Evolutionary conservation across 1,140 invertebrate species (phyloP), one percentile per base, ranked within the genome.

Genomic region (Drosophila kanapiae): DNA sequence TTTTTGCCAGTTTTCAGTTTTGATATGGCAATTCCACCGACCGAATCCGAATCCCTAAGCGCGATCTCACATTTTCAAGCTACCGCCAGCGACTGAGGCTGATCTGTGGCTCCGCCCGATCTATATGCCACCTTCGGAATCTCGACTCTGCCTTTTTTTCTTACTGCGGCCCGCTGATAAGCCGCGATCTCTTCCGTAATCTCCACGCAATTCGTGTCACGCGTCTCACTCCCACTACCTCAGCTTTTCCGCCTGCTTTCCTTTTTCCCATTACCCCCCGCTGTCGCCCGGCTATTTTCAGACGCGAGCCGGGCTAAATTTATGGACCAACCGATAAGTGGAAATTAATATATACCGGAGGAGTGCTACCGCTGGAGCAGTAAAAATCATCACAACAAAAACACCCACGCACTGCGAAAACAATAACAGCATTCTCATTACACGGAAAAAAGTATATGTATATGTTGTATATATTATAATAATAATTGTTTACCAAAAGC

Each of bases 1-100:
- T 61, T 51, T 68, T 81, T 72, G 62, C 59, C 40, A 75, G 54
- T 45, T 38, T 69, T 29, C 42, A 58, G 31, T 40, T 18, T 74
- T 61, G 29, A 51, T 72, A 40, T 49, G 58, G 45, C 70, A 59
- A 77, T 31, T 37, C 40, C 38, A 57, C 49, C 57, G 35, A 11
- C 49, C 68, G 57, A 78, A 70, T 54, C 53, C 42, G 62, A 78
- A 76, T 54, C 57, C 42, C 40, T 42, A 43, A 62, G 64, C 61
- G 60, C 63, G 84, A 61, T 74, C 84, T 90, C 75, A 90, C 85
- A 90, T 90, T 90, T 85, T 90, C 81, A 77, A 90, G 68, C 61
- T 54, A 64, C 71, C 68, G 64, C 63, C 75, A 49, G 48, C 70
- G 68, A 90, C 85, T 90, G 81, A 88, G 61, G 23, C 42, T 43